Percentiles rank a stretch among this genome's conserved stretches.
Conservation (phyloP, 2,888 invertebrate genomes). For the Idaea aversata region DNA sequence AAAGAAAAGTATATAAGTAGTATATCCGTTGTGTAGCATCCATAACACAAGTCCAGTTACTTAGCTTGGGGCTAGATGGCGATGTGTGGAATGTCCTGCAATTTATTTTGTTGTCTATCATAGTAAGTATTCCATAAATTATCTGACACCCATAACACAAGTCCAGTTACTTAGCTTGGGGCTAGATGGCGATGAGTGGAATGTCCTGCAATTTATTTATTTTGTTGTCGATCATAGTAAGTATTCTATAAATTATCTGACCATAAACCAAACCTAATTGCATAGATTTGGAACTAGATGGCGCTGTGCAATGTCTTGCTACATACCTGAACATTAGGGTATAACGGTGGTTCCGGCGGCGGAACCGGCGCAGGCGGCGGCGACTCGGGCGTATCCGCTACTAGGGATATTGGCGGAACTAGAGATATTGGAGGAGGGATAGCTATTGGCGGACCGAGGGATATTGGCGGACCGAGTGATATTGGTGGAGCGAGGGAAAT, state of each 20-base stretch:
- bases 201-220: too few species aligned
- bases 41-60: too few species aligned
- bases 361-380: constrained; percentile 57
- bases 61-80: too few species aligned
- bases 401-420: constrained; percentile 25
- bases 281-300: constrained; percentile 10
- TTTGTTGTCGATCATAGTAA: too few species aligned
- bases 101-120: too few species aligned
- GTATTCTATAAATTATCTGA: constrained; percentile 10
- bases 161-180: too few species aligned
- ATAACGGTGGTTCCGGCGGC: constrained; percentile 27
- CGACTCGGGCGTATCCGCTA: constrained; percentile 71
- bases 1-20: too few species aligned
- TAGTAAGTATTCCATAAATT: constrained; percentile 9
- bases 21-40: too few species aligned
- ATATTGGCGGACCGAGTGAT: constrained; percentile 22
- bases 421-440: constrained; percentile 28
- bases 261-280: constrained; percentile 15
- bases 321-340: constrained; percentile 13
- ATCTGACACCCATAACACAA: too few species aligned
- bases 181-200: too few species aligned
- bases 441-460: constrained; percentile 41
- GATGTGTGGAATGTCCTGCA: too few species aligned
- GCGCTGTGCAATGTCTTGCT: too few species aligned
- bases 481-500: constrained; percentile 23